Evolutionary conservation across 2,797 vertebrate genomes (phyloP), one percentile per base, ranked within the genome.

Genomic region (Rhabdomys pumilio): DNA sequence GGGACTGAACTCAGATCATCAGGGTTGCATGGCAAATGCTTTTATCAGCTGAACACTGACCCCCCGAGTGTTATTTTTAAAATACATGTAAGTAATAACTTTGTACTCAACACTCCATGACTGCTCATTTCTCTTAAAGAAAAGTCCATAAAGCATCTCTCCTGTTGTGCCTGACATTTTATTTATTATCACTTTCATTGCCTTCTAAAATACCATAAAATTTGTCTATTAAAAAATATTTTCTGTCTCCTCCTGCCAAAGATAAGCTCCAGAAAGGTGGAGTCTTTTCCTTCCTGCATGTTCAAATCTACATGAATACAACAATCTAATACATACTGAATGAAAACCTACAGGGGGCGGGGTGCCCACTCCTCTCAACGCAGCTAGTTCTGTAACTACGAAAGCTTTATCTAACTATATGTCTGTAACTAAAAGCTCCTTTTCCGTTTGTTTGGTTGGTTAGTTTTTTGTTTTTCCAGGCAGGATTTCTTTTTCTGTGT

Each of bases 61-160:
- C 44, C 31, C 38, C 38, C 38, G 38, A 24, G 17, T 31, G 7
- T 61, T 79, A 95, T 24, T 96, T 85, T 88, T 87, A 95, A 96
- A 87, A 55, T 72, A 53, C 6, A 24, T 15, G 34, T 79, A 41
- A 84, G 44, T 75, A 75, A 4, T 89, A 89, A 94, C 34, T 76
- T 38, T 93, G 0, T 41, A 69, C 53, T 77, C 59, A 95, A 93
- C 24, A 31, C 41, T 75, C 76, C 47, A 50, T 57, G 59, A 92
- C 63, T 93, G 7, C 57, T 38, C n/a, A 59, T 63, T 84, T 90
- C 65, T 34, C 72, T 84, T 84, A 79, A 15, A 61, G 50, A 89
- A 97, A 96, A 94, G 79, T 73, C 31, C 67, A 95, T 20, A 96
- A 9, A 13, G 55, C 11, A 86, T 34, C 67, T 81, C 65, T 89